Percentiles rank a stretch among this genome's conserved stretches.
Evolutionary conservation across 2,888 invertebrate genomes (phyloP).

Genomic region (Lasius platythorax): DNA sequence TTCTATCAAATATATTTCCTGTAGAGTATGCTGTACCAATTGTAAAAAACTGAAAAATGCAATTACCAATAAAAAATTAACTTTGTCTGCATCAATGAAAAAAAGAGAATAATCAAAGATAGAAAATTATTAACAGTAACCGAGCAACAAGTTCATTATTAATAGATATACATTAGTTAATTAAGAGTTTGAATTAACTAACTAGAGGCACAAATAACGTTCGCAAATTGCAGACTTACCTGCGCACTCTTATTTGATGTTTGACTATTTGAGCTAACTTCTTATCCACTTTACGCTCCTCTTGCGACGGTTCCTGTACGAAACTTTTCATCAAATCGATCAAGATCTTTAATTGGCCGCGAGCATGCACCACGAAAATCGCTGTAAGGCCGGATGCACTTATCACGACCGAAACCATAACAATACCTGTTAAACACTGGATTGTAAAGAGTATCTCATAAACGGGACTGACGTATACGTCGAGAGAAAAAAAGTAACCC

Average conservation of each 20-base stretch:
- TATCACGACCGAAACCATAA: constrained; percentile 77
- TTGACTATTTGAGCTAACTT: constrained; percentile 65
- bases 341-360: constrained; percentile 79
- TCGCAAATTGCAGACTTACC: constrained; percentile 53
- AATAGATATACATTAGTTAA: background rate
- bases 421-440: constrained; percentile 76
- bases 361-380: constrained; percentile 78
- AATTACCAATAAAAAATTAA: constrained; percentile 14
- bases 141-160: background rate
- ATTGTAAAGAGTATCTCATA: constrained; percentile 78
- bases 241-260: constrained; percentile 69
- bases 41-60: constrained; percentile 39
- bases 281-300: constrained; percentile 30
- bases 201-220: background rate
- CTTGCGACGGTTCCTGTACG: constrained; percentile 38
- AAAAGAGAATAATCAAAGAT: background rate
- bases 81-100: background rate
- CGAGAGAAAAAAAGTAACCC: constrained; percentile 71
- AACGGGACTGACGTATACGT: constrained; percentile 74
- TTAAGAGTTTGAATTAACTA: background rate
- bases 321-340: constrained; percentile 62
- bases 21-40: constrained; percentile 17
- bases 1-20: constrained; percentile 39
- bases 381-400: constrained; percentile 77
- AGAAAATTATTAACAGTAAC: background rate